Base-by-base conservation (phyloP, 1,140 invertebrate species). In the Mya arenaria region DNA sequence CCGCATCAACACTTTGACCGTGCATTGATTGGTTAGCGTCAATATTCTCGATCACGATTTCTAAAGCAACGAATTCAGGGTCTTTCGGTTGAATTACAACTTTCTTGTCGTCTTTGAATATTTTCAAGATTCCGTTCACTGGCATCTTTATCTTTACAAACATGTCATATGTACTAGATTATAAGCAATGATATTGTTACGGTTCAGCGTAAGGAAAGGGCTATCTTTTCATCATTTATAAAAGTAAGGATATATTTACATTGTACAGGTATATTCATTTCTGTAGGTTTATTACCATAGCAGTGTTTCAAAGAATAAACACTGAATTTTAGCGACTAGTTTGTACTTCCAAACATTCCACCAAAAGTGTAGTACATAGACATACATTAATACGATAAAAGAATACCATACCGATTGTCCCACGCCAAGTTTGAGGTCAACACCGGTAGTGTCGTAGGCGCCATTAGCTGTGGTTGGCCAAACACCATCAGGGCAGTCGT, bases 21-120 rank as follows among this genome's bases (percentile, higher is more conserved):
- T 36, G 55, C 10, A 23, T 23, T 39, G 6, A 39, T 23, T 60
- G n/a, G 10, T 8, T 39, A 5, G 1, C n/a, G 55, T 58, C 19
- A 37, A 74, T 74, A 28, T 74, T 74, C 60, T 74, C 71, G n/a
- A 74, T 60, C 23, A 74, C 34, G n/a, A 74, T 60, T 56, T 74
- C 71, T 23, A 60, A 17, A 2, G 28, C 4, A 15, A 17, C 25
- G 30, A 74, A 74, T 28, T 74, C 71, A 10, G 71, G 55, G 58
- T 74, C 71, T n/a, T 17, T 60, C 10, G 71, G 71, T 25, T 62
- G 32, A 41, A 74, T 28, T 4, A 74, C 34, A 0, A 60, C 34
- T 36, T 37, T 37, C 13, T 58, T 32, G 28, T 34, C 62, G 36
- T n/a, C n/a, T 74, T 1, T 32, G n/a, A 17, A 41, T 60, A 25